A percentile compares a stretch with the other conserved stretches of the same genome.
Evolutionary conservation across 2,888 invertebrate species (phyloP).

Genomic region (Caenorhabditis angaria): DNA sequence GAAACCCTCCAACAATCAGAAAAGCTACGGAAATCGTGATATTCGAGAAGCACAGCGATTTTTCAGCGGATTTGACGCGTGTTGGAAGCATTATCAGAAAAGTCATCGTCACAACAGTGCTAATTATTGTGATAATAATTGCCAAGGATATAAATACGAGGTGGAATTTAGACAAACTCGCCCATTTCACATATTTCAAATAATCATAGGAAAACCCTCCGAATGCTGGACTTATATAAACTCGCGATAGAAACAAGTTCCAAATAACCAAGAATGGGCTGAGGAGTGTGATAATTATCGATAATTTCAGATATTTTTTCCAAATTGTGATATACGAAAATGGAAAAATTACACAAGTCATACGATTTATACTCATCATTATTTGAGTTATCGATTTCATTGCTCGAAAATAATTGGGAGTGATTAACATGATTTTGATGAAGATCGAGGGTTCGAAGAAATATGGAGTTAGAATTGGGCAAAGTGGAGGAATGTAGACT

Average conservation of each 20-base stretch:
- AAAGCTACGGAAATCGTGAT: not conserved
- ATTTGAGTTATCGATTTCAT: constrained; percentile 6
- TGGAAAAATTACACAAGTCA: constrained; percentile 11
- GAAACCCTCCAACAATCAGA: not conserved
- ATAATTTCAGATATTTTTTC: not conserved
- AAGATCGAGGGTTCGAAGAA: not conserved
- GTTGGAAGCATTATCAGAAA: not conserved
- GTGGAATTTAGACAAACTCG: not conserved
- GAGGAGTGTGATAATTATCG: not conserved
- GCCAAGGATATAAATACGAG: not conserved
- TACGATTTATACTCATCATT: constrained; percentile 5
- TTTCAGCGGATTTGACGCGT: constrained; percentile 2
- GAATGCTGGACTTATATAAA: not conserved
- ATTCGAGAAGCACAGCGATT: not conserved
- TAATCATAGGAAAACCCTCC: not conserved
- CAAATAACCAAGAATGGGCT: not conserved
- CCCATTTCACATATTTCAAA: not conserved
- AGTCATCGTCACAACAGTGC: not conserved
- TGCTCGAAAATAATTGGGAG: not conserved
- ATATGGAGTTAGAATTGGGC: not conserved
- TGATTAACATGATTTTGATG: not conserved
- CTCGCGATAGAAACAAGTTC: not conserved
- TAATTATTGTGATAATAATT: not conserved
- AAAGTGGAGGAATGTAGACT: constrained; percentile 15
- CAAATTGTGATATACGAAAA: not conserved